Conservation (phyloP, 2,113 vertebrate species). For the Procavia capensis region DNA sequence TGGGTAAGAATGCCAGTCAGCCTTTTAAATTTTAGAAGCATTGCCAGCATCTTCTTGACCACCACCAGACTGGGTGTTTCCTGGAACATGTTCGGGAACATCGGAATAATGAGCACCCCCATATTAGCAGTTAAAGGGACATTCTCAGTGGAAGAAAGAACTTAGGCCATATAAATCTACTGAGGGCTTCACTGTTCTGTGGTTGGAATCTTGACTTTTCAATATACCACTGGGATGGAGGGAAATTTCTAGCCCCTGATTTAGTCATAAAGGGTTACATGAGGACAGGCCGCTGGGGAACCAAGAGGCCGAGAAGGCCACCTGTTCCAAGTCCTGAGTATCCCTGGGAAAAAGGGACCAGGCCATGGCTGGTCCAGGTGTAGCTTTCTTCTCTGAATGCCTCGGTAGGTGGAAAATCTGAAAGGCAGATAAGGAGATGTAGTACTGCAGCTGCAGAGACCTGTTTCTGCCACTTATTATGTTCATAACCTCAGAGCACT, state of each 20-base stretch:
- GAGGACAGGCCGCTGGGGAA: not conserved
- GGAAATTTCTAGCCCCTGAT: not conserved
- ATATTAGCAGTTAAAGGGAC: not conserved
- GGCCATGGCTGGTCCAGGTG: not conserved
- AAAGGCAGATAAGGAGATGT: fast-evolving
- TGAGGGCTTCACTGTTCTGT: not conserved
- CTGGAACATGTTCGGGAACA: not conserved
- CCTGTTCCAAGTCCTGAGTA: not conserved
- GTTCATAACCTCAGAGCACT: not conserved
- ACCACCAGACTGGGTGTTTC: not conserved
- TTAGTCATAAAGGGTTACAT: too few species aligned
- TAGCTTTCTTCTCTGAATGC: not conserved
- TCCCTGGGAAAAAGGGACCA: not conserved
- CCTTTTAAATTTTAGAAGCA: not conserved
- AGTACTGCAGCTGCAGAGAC: fast-evolving
- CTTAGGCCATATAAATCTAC: not conserved
- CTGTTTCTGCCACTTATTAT: not conserved
- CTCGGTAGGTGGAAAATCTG: not conserved
- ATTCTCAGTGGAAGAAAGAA: not conserved
- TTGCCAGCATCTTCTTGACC: fast-evolving
- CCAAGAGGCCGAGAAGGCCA: not conserved
- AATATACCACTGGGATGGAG: not conserved
- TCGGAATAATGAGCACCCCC: fast-evolving
- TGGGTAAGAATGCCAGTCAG: not conserved
- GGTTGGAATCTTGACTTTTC: not conserved